Evolutionary conservation across 2,888 invertebrate genomes (phyloP).

Genomic region (Hirtodrosophila histrioides): DNA sequence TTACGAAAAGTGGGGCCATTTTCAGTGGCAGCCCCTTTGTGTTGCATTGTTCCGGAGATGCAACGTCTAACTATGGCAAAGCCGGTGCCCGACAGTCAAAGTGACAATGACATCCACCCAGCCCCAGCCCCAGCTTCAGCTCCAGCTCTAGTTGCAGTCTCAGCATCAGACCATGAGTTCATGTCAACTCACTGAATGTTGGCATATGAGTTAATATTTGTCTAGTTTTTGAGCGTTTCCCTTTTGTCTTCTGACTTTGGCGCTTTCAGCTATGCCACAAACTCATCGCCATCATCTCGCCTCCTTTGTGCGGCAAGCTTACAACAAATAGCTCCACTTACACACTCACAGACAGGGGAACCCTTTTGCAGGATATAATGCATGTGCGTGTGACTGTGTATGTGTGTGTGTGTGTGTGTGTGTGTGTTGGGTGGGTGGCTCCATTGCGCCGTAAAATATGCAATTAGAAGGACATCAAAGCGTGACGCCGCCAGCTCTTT

Average conservation of each 20-base stretch:
- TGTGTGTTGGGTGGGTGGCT: slow-evolving; percentile 44
- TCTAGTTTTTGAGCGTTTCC: slow-evolving; percentile 70
- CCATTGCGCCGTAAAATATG: slow-evolving; percentile 76
- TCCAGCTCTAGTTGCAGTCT: too few relatives aligned
- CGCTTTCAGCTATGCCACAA: slow-evolving; percentile 33
- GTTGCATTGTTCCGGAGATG: slow-evolving; percentile 30
- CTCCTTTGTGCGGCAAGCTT: slow-evolving; percentile 42
- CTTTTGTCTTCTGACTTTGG: slow-evolving; percentile 66
- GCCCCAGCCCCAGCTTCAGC: too few relatives aligned
- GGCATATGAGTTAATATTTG: slow-evolving; percentile 72
- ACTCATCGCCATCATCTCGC: slow-evolving; percentile 37
- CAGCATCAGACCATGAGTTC: background rate
- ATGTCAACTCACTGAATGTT: slow-evolving; percentile 16
- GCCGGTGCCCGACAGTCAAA: slow-evolving; percentile 2
- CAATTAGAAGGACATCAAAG: slow-evolving; percentile 79
- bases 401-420: slow-evolving; percentile 17
- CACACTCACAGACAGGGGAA: slow-evolving; percentile 43
- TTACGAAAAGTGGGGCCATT: slow-evolving; percentile 39
- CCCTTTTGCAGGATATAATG: slow-evolving; percentile 58
- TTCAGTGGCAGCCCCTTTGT: slow-evolving; percentile 28
- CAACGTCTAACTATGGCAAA: slow-evolving; percentile 16
- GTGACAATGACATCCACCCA: slow-evolving; percentile 10
- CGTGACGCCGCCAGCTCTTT: slow-evolving; percentile 41
- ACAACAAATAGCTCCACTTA: slow-evolving; percentile 72
- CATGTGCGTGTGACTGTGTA: slow-evolving; percentile 28